A percentile compares a stretch with the other conserved stretches of the same genome.
Evolutionary conservation across 92 coral and sea anemone genomes (phyloP).

Genomic region (Heteractis magnifica): DNA sequence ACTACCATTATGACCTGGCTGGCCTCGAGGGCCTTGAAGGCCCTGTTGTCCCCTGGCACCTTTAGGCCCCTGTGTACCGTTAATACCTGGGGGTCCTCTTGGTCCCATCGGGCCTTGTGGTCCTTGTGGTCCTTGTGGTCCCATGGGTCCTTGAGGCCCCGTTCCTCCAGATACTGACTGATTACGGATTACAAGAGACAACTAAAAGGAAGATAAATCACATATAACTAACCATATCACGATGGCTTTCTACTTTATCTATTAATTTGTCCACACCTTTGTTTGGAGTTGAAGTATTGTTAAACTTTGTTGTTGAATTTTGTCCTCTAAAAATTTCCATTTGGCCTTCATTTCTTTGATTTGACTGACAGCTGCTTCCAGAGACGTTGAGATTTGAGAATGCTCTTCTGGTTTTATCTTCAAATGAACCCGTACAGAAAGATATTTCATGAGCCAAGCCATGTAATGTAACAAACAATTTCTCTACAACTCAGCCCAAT

Average conservation of each 20-base stretch:
- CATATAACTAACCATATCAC: background rate
- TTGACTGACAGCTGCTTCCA: background rate
- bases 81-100: background rate
- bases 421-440: background rate
- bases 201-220: background rate
- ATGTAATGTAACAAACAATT: too few relatives aligned
- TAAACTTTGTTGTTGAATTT: background rate
- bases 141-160: background rate
- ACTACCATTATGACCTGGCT: slow-evolving; percentile 37
- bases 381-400: background rate
- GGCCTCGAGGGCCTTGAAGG: slow-evolving; percentile 29
- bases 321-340: background rate
- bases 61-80: background rate
- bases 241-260: background rate
- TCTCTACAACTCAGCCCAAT: too few relatives aligned
- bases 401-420: background rate
- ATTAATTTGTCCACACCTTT: background rate
- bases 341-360: background rate
- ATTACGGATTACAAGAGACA: background rate
- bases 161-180: background rate
- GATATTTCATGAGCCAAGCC: background rate
- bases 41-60: slow-evolving; percentile 5
- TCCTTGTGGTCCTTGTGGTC: background rate
- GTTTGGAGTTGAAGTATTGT: background rate
- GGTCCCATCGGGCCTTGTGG: background rate